These are phyloP conservation scores for Apantesis nais DNA, from an alignment of 2,888 invertebrate species.

Conservation along the genomic window DNA sequence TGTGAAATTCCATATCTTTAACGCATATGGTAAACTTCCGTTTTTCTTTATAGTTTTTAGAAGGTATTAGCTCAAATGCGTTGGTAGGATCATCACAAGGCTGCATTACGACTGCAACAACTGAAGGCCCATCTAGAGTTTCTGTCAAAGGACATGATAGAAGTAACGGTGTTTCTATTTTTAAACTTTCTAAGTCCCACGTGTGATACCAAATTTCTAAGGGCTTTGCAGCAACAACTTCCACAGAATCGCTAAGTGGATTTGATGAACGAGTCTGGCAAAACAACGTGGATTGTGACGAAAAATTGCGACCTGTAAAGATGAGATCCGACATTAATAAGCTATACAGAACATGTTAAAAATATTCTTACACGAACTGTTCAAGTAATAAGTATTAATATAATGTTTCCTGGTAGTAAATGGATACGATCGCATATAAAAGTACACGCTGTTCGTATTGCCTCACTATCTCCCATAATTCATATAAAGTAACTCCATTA, in stretches of 20 bases:
- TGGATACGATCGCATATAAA: constrained; percentile 33
- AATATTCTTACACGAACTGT: not conserved
- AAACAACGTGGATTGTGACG: constrained; percentile 72
- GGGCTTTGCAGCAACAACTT: constrained; percentile 85
- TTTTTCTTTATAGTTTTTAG: constrained; percentile 47
- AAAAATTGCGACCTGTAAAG: constrained; percentile 73
- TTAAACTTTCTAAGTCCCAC: constrained; percentile 82
- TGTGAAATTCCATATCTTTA: constrained; percentile 88
- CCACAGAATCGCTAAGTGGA: constrained; percentile 71
- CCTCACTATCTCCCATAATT: constrained; percentile 41
- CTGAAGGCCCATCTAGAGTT: constrained; percentile 64
- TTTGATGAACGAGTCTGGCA: constrained; percentile 82
- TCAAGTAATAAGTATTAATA: constrained; percentile 19
- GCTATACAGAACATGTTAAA: not conserved
- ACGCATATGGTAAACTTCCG: constrained; percentile 88
- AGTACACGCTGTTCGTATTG: constrained; percentile 31
- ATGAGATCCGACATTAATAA: constrained; percentile 21
- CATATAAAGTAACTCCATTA: constrained; percentile 54
- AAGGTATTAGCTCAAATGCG: constrained; percentile 66
- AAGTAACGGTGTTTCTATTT: constrained; percentile 85
- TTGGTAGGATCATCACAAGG: constrained; percentile 81
- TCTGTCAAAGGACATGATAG: constrained; percentile 87
- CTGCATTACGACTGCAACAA: constrained; percentile 80
- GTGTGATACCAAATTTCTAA: constrained; percentile 87
- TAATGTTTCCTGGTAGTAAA: constrained; percentile 36